A percentile compares a stretch with the other conserved stretches of the same genome.
These are phyloP conservation scores for Tethea ocularis DNA, from an alignment of 2,888 invertebrate species.

Conservation along the genomic window DNA sequence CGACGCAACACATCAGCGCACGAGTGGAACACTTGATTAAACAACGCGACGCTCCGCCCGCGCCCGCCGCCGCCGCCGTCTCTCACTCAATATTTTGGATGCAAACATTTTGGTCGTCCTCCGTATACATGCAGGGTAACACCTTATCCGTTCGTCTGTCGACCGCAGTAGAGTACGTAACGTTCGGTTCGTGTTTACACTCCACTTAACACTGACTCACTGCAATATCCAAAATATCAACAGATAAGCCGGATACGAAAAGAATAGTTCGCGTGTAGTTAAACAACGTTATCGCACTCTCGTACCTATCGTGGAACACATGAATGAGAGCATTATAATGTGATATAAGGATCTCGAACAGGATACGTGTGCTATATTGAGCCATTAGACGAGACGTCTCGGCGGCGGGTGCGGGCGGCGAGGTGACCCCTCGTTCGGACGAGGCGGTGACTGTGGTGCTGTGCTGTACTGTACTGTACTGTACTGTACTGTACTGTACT, in stretches of 20 bases:
- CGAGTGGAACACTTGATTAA: conserved; percentile 13
- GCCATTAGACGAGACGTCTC: neutral
- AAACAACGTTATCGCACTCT: neutral
- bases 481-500: conserved; percentile 34
- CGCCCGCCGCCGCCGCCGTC: neutral
- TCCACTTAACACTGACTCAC: neutral
- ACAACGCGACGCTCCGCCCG: neutral
- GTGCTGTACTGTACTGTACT: neutral
- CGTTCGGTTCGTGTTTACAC: neutral
- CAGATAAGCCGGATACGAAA: neutral
- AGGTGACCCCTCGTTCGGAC: neutral
- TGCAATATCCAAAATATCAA: conserved; percentile 2
- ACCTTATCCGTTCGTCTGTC: neutral
- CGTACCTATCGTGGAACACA: neutral
- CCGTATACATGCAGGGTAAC: neutral
- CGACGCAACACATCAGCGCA: neutral
- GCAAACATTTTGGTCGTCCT: neutral
- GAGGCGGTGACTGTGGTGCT: too few species aligned
- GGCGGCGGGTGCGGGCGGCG: conserved; percentile 1
- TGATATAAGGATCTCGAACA: neutral
- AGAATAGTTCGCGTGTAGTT: neutral
- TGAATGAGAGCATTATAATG: neutral
- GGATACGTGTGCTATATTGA: neutral
- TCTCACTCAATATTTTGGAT: neutral
- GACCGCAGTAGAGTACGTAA: neutral